phyloP scores from a whole-genome alignment of 2,797 vertebrate species.

The Myotis myotis region DNA sequence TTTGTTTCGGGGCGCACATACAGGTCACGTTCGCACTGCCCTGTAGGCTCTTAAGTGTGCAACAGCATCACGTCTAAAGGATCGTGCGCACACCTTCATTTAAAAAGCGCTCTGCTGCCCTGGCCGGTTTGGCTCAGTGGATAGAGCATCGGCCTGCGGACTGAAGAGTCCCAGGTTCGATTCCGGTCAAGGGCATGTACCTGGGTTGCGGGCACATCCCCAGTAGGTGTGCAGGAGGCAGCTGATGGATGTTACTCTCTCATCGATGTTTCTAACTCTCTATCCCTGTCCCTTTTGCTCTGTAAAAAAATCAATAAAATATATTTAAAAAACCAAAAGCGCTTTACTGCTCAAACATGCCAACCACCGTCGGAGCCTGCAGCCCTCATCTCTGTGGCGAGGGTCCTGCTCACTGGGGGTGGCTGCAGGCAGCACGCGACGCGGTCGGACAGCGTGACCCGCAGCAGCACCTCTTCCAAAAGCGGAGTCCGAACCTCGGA shows the following conservation, averaged over 20 bases:
- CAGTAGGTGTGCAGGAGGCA: too few relatives aligned
- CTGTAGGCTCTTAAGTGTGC: background rate
- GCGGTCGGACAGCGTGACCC: background rate
- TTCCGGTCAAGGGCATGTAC: too few relatives aligned
- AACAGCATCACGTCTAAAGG: background rate
- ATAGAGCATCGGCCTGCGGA: too few relatives aligned
- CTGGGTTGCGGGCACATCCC: too few relatives aligned
- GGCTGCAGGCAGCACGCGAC: background rate
- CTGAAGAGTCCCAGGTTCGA: too few relatives aligned
- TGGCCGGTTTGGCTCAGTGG: too few relatives aligned
- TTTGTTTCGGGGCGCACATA: background rate
- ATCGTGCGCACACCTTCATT: background rate
- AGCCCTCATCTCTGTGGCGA: background rate
- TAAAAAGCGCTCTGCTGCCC: background rate
- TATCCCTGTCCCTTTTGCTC: too few relatives aligned
- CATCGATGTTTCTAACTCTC: too few relatives aligned
- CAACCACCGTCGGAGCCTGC: background rate
- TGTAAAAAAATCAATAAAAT: too few relatives aligned
- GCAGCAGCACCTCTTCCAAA: background rate
- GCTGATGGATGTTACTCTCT: too few relatives aligned
- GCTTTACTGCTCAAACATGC: background rate
- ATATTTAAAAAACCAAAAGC: background rate
- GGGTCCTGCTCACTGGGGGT: background rate
- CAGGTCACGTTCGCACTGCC: background rate
- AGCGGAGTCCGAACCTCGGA: accelerated